Percentiles rank a stretch among this genome's conserved stretches.
These are phyloP conservation scores for Oryzias melastigma DNA, from an alignment of 2,113 vertebrate species.

Conservation along the genomic window DNA sequence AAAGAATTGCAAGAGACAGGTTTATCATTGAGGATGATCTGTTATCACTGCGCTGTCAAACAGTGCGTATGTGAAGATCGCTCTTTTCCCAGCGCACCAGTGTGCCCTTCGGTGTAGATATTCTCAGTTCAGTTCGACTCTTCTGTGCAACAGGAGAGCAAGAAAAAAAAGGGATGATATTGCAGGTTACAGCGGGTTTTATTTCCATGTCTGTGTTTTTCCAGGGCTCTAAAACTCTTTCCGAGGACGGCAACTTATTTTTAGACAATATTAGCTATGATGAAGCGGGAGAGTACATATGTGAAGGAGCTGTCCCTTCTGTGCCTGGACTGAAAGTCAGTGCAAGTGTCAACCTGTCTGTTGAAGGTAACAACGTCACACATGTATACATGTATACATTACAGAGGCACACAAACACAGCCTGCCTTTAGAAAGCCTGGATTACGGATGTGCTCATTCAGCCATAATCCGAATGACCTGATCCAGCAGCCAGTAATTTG, in stretches of 20 bases:
- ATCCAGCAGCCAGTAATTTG: too few relatives aligned
- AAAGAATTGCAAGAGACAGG: slow-evolving; percentile 33
- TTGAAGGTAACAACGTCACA: slow-evolving; percentile 75
- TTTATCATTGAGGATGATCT: slow-evolving; percentile 43
- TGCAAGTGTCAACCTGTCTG: slow-evolving; percentile 68
- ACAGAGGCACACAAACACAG: too few relatives aligned
- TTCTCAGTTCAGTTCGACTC: slow-evolving; percentile 9
- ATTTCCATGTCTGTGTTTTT: slow-evolving; percentile 37
- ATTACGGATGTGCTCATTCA: too few relatives aligned
- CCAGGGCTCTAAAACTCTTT: slow-evolving; percentile 68
- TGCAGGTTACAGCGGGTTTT: not conserved
- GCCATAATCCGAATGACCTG: too few relatives aligned
- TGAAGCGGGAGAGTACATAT: slow-evolving; percentile 77
- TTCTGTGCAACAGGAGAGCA: slow-evolving; percentile 5
- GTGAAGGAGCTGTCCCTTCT: slow-evolving; percentile 73
- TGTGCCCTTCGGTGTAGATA: slow-evolving; percentile 2
- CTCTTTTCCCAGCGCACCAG: slow-evolving; percentile 44
- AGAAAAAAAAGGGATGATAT: slow-evolving; percentile 6
- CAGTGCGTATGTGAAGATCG: slow-evolving; percentile 32
- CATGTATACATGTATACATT: not conserved
- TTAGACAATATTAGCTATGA: slow-evolving; percentile 63
- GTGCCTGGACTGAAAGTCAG: slow-evolving; percentile 75
- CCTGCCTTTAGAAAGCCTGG: too few relatives aligned
- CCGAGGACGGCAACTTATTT: slow-evolving; percentile 55
- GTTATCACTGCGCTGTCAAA: slow-evolving; percentile 42